Conservation (phyloP, 2,888 invertebrate genomes). For the Tholera decimalis region DNA sequence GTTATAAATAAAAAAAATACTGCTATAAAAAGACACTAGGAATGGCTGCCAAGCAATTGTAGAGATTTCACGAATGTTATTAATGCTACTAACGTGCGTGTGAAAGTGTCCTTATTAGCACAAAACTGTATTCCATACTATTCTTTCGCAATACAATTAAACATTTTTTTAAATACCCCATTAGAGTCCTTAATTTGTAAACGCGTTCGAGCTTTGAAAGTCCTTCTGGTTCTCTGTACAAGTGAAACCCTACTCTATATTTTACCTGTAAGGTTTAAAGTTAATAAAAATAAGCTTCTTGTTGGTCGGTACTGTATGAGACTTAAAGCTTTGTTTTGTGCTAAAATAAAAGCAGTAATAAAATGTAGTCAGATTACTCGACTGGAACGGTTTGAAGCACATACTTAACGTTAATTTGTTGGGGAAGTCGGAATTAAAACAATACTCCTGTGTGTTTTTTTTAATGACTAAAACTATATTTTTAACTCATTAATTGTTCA, state of each 20-base stretch:
- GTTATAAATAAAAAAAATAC: too few species aligned
- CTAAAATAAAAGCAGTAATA: slow-evolving; percentile 65
- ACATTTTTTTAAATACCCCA: slow-evolving; percentile 78
- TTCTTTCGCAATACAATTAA: slow-evolving; percentile 71
- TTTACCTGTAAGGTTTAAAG: neutral
- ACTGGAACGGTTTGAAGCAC: slow-evolving; percentile 59
- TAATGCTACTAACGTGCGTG: too few species aligned
- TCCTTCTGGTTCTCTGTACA: slow-evolving; percentile 29
- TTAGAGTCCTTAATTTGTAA: slow-evolving; percentile 81
- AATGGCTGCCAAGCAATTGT: too few species aligned
- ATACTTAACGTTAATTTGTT: slow-evolving; percentile 51
- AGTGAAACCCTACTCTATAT: slow-evolving; percentile 3
- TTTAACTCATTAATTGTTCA: slow-evolving; percentile 29
- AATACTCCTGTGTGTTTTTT: slow-evolving; percentile 40
- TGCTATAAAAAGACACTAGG: too few species aligned
- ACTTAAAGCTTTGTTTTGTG: slow-evolving; percentile 60
- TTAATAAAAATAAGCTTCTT: slow-evolving; percentile 2
- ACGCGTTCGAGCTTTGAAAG: slow-evolving; percentile 60
- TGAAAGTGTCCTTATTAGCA: neutral
- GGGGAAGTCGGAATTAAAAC: slow-evolving; percentile 54
- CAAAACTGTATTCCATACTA: slow-evolving; percentile 63
- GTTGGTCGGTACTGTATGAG: slow-evolving; percentile 57
- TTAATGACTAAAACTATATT: slow-evolving; percentile 40
- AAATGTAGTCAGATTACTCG: slow-evolving; percentile 62
- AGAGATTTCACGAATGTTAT: too few species aligned